These are phyloP conservation scores for Austrofundulus limnaeus DNA, from an alignment of 2,113 vertebrate genomes.

Conservation along the genomic window DNA sequence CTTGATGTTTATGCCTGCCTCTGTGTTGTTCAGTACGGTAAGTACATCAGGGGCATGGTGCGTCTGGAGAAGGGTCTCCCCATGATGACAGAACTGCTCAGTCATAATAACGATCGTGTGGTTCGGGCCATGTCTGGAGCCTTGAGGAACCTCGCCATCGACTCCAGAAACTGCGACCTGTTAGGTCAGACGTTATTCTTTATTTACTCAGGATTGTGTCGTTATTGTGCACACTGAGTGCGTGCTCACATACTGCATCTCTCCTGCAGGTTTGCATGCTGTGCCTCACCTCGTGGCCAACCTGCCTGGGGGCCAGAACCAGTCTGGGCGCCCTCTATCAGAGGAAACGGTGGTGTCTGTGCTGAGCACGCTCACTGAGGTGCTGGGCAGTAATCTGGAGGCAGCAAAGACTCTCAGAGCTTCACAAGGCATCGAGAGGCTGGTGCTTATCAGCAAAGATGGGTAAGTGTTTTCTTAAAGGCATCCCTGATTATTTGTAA, in stretches of 20 bases:
- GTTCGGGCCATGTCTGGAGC: constrained; percentile 92
- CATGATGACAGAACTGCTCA: constrained; percentile 89
- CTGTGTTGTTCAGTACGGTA: constrained; percentile 82
- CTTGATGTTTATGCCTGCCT: neutral
- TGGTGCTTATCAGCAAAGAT: constrained; percentile 95
- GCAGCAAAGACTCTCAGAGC: constrained; percentile 91
- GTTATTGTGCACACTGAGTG: too few relatives aligned
- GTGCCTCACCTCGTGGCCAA: constrained; percentile 91
- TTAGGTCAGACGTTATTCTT: constrained; percentile 80
- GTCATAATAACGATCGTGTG: constrained; percentile 88
- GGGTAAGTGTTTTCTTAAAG: constrained; percentile 76
- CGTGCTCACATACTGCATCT: neutral
- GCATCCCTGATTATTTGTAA: too few relatives aligned
- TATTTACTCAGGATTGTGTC: neutral
- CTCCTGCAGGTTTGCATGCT: constrained; percentile 75
- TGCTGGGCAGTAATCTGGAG: constrained; percentile 89
- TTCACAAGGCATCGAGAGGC: constrained; percentile 92
- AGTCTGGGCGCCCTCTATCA: constrained; percentile 81
- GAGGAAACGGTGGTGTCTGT: constrained; percentile 93
- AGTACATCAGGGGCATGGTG: constrained; percentile 87
- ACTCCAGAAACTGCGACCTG: constrained; percentile 90
- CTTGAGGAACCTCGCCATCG: constrained; percentile 92
- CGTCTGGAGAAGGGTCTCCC: constrained; percentile 96
- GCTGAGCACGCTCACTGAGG: constrained; percentile 92
- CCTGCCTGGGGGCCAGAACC: constrained; percentile 88